Conservation (phyloP, 53 echinoderm and acorn worm species). For the Stichopus horrens region DNA sequence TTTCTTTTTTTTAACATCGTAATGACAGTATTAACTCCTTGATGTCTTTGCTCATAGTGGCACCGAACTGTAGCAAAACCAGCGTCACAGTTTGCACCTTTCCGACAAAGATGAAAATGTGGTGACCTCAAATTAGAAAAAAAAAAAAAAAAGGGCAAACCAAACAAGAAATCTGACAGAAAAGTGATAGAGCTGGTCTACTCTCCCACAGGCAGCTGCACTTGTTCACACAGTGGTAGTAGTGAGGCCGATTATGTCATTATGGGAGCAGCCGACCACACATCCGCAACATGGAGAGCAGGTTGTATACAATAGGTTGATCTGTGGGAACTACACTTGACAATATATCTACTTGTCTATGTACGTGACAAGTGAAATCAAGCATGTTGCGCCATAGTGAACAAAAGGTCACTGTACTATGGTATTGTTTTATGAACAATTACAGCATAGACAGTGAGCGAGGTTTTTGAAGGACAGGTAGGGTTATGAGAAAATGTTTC, state of each 20-base stretch:
- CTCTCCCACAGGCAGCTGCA: neutral
- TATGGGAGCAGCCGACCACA: too few species aligned
- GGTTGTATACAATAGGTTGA: too few species aligned
- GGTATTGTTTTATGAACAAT: too few species aligned
- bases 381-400: neutral
- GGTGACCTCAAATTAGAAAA: slow-evolving; percentile 17
- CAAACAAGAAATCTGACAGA: neutral
- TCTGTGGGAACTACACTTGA: too few species aligned
- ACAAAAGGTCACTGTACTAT: neutral
- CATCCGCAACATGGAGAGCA: too few species aligned
- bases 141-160: neutral
- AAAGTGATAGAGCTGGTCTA: neutral
- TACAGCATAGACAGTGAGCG: too few species aligned
- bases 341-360: too few species aligned
- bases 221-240: neutral
- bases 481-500: too few species aligned
- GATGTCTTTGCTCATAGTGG: neutral
- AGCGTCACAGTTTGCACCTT: neutral
- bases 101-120: neutral
- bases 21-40: too few species aligned
- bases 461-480: too few species aligned
- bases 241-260: too few species aligned
- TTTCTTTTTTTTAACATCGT: too few species aligned
- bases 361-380: neutral
- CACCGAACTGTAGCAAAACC: neutral